Base-by-base conservation (phyloP, 2,797 vertebrate genomes). In the Octomys mimax region DNA sequence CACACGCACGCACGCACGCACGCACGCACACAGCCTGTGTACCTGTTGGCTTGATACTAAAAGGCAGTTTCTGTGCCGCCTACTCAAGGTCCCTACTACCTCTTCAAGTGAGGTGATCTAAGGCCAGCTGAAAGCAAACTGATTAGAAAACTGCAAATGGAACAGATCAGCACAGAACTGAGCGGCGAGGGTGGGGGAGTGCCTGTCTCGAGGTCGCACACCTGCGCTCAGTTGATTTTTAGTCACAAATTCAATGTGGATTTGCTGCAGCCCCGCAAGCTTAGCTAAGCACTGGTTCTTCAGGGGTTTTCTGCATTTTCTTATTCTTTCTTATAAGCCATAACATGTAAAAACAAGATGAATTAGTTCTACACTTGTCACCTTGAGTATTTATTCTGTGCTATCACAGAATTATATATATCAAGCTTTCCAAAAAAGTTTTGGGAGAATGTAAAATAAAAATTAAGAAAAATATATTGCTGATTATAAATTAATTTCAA, bases 131-230 rank as follows among this genome's bases (percentile, higher is more conserved):
- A n/a, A 5, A 49, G 70, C 9, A 81, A 42, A 1, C 11, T 33
- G 11, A 42, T 39, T 31, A 86, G 57, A 52, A 92, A 78, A 79
- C 11, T 66, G 24, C 14, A 81, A 84, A 10, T 31, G 61, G 26
- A 54, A 57, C 0, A 62, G 36, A 2, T 12, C 8, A 66, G 6
- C 49, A 8, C 14, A 49, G 28, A 62, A 33, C 2, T 31, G 0
- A 26, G 4, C 0, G 54, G 11, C 28, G 77, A 89, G 42, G 7
- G 5, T 4, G 36, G 59, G 26, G 71, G 75, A 16, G 18, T 8
- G 0, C 10, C 12, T 59, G 26, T 39, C 2, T 19, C 3, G 22
- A 33, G 26, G 4, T 1, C 12, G 31, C 18, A 42, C 1, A 33
- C 9, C 28, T 26, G 4, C 7, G 61, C 49, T 26, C 2, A 19